Percentiles rank a stretch among this genome's conserved stretches.
phyloP scores from a whole-genome alignment of 1,140 invertebrate genomes.

The Triops cancriformis region DNA sequence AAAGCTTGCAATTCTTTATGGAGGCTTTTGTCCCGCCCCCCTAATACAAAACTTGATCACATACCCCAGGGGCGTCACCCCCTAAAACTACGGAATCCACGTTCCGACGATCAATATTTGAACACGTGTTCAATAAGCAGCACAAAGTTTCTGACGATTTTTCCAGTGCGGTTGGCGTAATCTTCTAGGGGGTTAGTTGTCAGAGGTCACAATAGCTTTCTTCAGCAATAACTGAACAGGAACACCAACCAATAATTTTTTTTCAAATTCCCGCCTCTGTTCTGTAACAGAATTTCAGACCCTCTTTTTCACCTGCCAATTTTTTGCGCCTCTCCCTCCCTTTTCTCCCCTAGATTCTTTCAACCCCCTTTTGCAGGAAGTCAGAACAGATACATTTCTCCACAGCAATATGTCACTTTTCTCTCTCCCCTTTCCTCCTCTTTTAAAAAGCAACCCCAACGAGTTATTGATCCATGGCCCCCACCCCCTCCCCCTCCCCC shows the following conservation, averaged over 20 bases:
- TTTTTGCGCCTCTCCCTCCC: not conserved
- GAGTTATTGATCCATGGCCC: not conserved
- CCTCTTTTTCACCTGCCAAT: conserved; percentile 6
- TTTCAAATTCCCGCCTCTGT: too few species aligned
- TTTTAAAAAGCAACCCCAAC: not conserved
- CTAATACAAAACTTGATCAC: too few species aligned
- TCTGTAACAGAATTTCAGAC: not conserved
- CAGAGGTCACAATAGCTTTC: too few species aligned
- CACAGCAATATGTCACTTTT: not conserved
- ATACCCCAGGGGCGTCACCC: not conserved
- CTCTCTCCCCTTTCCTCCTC: not conserved
- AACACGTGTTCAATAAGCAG: not conserved
- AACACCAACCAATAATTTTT: too few species aligned
- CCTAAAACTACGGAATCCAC: not conserved
- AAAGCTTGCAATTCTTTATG: too few species aligned
- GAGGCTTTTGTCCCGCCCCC: too few species aligned
- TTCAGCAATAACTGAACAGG: too few species aligned
- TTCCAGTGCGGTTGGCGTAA: too few species aligned
- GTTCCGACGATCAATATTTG: not conserved
- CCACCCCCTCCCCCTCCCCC: too few species aligned
- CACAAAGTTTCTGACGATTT: not conserved
- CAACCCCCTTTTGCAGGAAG: not conserved
- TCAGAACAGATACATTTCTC: not conserved
- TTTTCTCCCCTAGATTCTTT: not conserved
- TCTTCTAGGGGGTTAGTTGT: not conserved